Conservation (phyloP, 2,797 vertebrate genomes). For the Meriones psammophilus region DNA sequence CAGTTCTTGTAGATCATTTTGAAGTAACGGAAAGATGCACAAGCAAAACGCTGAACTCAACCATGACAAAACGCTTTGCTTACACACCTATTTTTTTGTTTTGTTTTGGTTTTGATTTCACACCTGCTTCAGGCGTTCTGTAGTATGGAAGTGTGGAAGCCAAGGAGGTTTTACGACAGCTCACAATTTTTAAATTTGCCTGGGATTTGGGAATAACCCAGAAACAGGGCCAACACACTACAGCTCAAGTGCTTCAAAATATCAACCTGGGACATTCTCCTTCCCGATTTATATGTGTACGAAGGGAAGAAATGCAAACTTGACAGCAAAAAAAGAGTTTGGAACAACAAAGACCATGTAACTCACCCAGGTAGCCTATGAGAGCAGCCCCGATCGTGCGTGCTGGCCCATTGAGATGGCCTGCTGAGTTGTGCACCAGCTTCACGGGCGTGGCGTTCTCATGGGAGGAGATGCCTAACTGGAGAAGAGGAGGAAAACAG, state of each 20-base stretch:
- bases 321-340: not conserved
- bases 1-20: not conserved
- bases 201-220: not conserved
- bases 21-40: not conserved
- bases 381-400: constrained; percentile 96
- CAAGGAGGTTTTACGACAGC: not conserved
- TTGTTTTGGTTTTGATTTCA: no score
- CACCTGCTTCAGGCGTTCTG: no score
- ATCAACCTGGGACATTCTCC: not conserved
- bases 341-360: not conserved
- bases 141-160: not conserved
- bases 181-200: constrained; percentile 52
- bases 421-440: constrained; percentile 96
- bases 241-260: not conserved
- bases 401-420: constrained; percentile 96
- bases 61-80: not conserved
- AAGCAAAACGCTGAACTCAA: not conserved
- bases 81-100: not conserved
- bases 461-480: constrained; percentile 98
- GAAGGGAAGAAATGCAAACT: not conserved
- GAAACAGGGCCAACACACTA: not conserved
- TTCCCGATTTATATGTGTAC: not conserved
- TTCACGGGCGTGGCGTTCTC: constrained; percentile 99
- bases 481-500: constrained; percentile 51
- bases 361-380: constrained; percentile 97